Conservation (phyloP, 2,113 vertebrate genomes). For the Onychostruthus taczanowskii region DNA sequence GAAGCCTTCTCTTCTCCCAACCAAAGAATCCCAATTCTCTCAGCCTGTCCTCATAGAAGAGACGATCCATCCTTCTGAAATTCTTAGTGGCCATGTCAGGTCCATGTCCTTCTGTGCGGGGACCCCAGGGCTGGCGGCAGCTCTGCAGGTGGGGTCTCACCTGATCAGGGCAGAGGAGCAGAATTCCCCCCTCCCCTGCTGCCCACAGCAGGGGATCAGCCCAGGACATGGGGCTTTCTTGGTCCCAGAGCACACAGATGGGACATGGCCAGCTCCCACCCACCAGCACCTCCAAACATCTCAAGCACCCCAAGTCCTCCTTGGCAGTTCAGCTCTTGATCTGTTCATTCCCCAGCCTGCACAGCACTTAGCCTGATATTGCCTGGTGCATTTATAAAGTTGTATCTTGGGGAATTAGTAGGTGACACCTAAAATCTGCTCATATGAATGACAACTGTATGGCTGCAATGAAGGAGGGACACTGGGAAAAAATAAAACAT, state of each 20-base stretch:
- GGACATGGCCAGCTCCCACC: background rate
- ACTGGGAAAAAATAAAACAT: background rate
- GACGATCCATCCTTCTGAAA: background rate
- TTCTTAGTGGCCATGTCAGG: background rate
- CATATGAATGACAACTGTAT: background rate
- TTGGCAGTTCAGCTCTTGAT: background rate
- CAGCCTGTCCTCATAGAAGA: background rate
- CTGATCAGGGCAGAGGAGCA: background rate
- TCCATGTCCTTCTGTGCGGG: too few species aligned
- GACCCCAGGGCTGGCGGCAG: background rate
- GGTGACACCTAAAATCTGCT: background rate
- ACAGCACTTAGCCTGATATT: background rate
- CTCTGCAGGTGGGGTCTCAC: background rate
- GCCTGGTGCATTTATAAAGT: background rate
- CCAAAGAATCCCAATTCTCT: background rate
- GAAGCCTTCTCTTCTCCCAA: background rate
- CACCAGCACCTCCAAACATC: background rate
- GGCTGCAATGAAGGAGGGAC: background rate
- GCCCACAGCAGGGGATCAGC: fast-evolving
- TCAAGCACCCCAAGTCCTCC: background rate
- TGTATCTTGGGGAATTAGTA: background rate
- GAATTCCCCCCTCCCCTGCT: background rate
- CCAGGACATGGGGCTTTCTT: background rate
- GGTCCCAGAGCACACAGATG: background rate
- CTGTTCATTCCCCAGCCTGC: too few species aligned